phyloP scores from a whole-genome alignment of 2,888 invertebrate species.

The Drosophila meridionalis region DNA sequence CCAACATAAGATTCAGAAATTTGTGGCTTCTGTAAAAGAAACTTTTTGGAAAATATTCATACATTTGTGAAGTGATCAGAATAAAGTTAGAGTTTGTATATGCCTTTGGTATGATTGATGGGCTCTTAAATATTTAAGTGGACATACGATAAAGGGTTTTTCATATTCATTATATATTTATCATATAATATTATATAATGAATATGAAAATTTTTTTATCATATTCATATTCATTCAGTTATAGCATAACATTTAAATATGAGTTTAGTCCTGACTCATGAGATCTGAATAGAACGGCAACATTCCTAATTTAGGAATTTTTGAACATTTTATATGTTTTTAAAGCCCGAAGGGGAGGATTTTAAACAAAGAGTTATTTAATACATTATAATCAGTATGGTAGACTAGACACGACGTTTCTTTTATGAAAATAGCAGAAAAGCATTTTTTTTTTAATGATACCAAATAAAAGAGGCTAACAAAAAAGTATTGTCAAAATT shows the following conservation, averaged over 20 bases:
- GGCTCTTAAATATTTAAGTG: constrained; percentile 13
- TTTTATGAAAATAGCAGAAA: background rate
- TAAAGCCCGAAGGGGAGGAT: background rate
- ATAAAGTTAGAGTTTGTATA: constrained; percentile 13
- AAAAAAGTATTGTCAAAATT: background rate
- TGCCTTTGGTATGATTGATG: constrained; percentile 44
- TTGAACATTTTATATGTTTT: background rate
- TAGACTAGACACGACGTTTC: background rate
- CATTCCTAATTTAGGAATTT: background rate
- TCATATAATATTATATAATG: too few relatives aligned
- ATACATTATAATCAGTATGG: background rate
- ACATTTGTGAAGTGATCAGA: constrained; percentile 9
- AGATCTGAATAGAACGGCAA: background rate
- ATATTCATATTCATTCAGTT: background rate
- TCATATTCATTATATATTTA: too few relatives aligned
- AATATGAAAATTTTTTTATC: too few relatives aligned
- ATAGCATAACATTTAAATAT: background rate
- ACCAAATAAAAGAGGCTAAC: background rate
- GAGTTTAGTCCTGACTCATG: background rate
- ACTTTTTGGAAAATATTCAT: constrained; percentile 6
- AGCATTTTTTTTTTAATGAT: background rate
- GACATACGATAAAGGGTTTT: background rate
- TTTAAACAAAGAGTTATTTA: background rate
- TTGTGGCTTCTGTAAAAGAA: background rate
- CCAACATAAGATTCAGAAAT: constrained; percentile 20